phyloP scores from a whole-genome alignment of 2,888 invertebrate species.

The Azorinus chamasolen region DNA sequence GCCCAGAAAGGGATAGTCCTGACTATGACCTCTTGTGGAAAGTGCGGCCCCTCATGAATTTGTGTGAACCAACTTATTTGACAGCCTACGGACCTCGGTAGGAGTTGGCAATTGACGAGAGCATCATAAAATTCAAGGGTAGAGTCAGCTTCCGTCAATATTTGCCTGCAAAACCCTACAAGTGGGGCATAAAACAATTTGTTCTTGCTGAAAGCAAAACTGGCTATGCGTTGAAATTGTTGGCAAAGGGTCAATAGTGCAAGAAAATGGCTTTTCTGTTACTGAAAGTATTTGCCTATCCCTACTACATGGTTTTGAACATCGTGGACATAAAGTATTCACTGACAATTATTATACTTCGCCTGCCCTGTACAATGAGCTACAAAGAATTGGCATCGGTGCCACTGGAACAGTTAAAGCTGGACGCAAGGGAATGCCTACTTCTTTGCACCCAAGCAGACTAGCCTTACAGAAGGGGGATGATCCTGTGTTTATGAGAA shows the following conservation, averaged over 20 bases:
- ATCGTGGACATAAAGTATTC: background rate
- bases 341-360: background rate
- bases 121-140: conserved; percentile 56
- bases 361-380: background rate
- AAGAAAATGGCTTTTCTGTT: background rate
- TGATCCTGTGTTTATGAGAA: conserved; percentile 56
- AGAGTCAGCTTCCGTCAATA: conserved; percentile 14
- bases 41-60: conserved; percentile 16
- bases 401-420: conserved; percentile 50
- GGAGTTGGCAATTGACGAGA: conserved; percentile 34
- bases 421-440: conserved; percentile 46
- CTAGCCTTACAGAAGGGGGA: conserved; percentile 43
- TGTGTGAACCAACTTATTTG: conserved; percentile 22
- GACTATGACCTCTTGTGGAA: conserved; percentile 30
- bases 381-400: conserved; percentile 8
- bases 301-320: background rate
- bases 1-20: conserved; percentile 4
- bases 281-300: background rate
- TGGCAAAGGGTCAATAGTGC: background rate
- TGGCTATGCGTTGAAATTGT: background rate
- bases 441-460: conserved; percentile 23
- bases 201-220: too few relatives aligned
- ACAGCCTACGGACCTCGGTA: conserved; percentile 19
- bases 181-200: too few relatives aligned
- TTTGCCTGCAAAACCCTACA: conserved; percentile 41